Evolutionary conservation across 2,888 invertebrate genomes (phyloP).

Genomic region (Lamellibrachia columna): DNA sequence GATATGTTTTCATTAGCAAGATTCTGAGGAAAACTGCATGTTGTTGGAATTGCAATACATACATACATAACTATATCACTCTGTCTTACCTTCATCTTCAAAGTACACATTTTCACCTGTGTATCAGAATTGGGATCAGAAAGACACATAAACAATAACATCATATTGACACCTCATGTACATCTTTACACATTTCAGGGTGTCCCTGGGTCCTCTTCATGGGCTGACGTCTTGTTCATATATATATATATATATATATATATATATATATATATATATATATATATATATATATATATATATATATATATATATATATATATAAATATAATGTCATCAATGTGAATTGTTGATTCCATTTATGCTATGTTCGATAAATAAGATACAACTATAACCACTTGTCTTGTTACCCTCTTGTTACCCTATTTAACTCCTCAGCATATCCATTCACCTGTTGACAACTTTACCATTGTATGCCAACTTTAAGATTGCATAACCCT

Average conservation of each 20-base stretch:
- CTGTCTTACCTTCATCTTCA: slow-evolving; percentile 5
- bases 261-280: no score
- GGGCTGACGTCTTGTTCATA: background rate
- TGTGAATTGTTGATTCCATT: background rate
- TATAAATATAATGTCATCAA: background rate
- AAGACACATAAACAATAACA: background rate
- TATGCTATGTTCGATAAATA: background rate
- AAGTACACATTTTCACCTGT: slow-evolving; percentile 12
- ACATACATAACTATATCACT: background rate
- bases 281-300: no score
- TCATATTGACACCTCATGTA: background rate
- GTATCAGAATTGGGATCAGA: background rate
- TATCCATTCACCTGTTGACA: background rate
- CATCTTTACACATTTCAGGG: background rate
- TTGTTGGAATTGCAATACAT: background rate
- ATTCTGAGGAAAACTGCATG: background rate
- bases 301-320: background rate
- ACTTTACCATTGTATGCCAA: background rate
- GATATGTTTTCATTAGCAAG: background rate
- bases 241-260: no score
- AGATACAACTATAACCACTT: background rate
- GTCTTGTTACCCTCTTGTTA: background rate
- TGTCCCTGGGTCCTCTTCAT: background rate
- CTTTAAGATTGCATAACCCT: background rate
- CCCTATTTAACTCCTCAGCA: background rate